phyloP scores from a whole-genome alignment of 2,113 vertebrate species.

The Hippocampus abdominalis region DNA sequence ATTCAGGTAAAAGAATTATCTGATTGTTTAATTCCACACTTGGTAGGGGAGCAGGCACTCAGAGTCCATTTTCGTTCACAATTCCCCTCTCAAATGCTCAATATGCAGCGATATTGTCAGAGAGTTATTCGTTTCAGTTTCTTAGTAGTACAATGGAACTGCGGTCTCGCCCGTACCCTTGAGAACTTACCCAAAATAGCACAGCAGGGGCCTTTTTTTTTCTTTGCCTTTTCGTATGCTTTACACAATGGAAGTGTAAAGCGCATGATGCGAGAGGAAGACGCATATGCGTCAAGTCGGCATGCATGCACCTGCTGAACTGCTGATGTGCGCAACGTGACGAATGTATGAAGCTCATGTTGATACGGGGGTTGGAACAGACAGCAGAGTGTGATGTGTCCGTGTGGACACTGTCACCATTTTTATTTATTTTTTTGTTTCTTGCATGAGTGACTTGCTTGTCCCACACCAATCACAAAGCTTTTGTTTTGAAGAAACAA shows the following conservation, averaged over 20 bases:
- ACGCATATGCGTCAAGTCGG: neutral
- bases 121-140: neutral
- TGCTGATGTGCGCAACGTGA: neutral
- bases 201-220: neutral
- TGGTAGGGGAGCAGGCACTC: too few relatives aligned
- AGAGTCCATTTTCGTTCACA: too few relatives aligned
- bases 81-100: neutral
- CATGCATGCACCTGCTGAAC: neutral
- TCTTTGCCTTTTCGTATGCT: neutral
- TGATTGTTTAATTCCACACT: neutral
- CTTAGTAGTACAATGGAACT: neutral
- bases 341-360: neutral
- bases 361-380: neutral
- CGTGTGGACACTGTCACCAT: neutral
- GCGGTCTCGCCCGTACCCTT: neutral
- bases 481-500: too few relatives aligned
- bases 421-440: neutral
- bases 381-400: neutral
- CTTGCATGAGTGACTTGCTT: neutral
- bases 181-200: slow-evolving; percentile 1
- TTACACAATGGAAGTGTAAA: too few relatives aligned
- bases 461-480: neutral
- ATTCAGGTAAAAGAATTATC: neutral
- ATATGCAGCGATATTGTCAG: neutral
- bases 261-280: neutral